phyloP scores from a whole-genome alignment of 2,888 invertebrate genomes.

The Cosmopolites sordidus region DNA sequence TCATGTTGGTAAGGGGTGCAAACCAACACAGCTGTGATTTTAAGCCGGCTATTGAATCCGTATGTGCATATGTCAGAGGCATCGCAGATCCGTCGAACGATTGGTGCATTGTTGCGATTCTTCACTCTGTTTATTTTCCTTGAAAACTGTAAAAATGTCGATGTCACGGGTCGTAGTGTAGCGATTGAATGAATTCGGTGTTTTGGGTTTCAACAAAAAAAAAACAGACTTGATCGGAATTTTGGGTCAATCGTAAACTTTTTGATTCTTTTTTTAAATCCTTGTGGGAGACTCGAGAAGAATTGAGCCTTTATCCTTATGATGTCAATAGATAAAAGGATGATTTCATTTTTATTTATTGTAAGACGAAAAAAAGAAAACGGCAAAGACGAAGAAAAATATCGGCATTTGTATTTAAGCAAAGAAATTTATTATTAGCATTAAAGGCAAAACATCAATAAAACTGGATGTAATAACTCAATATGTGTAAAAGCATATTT shows the following conservation, averaged over 20 bases:
- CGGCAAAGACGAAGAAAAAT: no score
- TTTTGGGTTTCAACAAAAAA: slow-evolving; percentile 14
- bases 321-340: no score
- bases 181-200: no score
- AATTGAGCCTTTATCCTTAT: no score
- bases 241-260: neutral
- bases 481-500: no score
- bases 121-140: slow-evolving; percentile 43
- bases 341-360: no score
- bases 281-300: slow-evolving; percentile 11
- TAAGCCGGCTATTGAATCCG: slow-evolving; percentile 44
- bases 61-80: slow-evolving; percentile 48
- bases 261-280: slow-evolving; percentile 2
- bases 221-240: neutral
- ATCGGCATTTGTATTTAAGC: no score
- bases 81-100: slow-evolving; percentile 41
- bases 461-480: no score
- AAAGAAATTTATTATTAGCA: no score
- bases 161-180: slow-evolving; percentile 31
- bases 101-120: slow-evolving; percentile 43
- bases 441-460: no score
- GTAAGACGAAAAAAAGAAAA: no score
- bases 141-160: slow-evolving; percentile 34
- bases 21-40: slow-evolving; percentile 31
- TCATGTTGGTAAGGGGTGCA: slow-evolving; percentile 41